These are phyloP conservation scores for Lepidostoma basale DNA, from an alignment of 1,140 invertebrate genomes.

Conservation along the genomic window DNA sequence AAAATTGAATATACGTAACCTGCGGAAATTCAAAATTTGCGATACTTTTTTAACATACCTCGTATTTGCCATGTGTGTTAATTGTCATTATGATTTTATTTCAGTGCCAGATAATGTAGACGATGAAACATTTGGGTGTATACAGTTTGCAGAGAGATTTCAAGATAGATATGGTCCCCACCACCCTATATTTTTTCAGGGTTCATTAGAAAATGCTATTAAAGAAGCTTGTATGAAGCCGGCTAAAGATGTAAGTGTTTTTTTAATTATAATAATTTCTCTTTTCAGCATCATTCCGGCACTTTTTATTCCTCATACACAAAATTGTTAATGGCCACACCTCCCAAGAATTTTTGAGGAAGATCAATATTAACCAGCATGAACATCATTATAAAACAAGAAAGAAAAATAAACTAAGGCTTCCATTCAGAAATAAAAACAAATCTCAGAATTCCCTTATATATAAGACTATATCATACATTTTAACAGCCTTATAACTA, in stretches of 20 bases:
- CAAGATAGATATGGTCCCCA: slow-evolving; percentile 78
- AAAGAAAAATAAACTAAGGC: too few species aligned
- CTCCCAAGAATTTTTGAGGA: too few species aligned
- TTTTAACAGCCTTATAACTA: too few species aligned
- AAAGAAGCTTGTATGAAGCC: slow-evolving; percentile 85
- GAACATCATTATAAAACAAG: too few species aligned
- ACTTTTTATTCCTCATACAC: too few species aligned
- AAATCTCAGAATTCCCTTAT: too few species aligned
- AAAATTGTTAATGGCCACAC: too few species aligned
- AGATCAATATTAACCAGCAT: too few species aligned
- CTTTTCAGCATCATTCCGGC: neutral
- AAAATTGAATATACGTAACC: too few species aligned
- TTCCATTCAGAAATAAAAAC: too few species aligned
- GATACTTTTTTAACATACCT: neutral
- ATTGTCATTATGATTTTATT: slow-evolving; percentile 39
- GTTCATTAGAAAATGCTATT: slow-evolving; percentile 86
- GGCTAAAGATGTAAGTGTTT: slow-evolving; percentile 79
- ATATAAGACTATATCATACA: too few species aligned
- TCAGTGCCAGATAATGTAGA: slow-evolving; percentile 85
- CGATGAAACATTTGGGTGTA: slow-evolving; percentile 84
- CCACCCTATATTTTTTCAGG: slow-evolving; percentile 89
- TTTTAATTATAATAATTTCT: neutral
- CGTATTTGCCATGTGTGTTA: slow-evolving; percentile 27
- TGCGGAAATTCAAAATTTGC: too few species aligned
- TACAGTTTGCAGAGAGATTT: slow-evolving; percentile 87